These are phyloP conservation scores for Amaurobius ferox DNA, from an alignment of 2,888 invertebrate species.

Conservation along the genomic window DNA sequence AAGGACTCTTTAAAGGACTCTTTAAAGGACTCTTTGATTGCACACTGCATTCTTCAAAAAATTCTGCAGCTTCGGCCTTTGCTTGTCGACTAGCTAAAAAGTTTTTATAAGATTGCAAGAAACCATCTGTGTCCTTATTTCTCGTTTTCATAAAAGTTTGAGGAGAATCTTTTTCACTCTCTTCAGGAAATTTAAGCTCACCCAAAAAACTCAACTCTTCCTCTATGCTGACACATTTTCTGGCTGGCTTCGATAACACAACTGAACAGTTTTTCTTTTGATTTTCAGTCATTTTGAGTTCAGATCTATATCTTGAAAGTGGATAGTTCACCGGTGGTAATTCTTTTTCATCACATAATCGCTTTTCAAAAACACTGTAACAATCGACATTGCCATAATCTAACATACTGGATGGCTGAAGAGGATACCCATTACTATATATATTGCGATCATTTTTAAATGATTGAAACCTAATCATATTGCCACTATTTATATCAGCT, in stretches of 20 bases:
- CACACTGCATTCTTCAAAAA: too few species aligned
- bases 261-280: constrained; percentile 17
- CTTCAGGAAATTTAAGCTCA: constrained; percentile 19
- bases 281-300: constrained; percentile 14
- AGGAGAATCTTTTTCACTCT: constrained; percentile 18
- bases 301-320: constrained; percentile 16
- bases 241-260: constrained; percentile 1
- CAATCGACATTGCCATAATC: constrained; percentile 26
- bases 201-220: constrained; percentile 37
- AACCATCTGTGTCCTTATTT: constrained; percentile 40
- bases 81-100: constrained; percentile 18
- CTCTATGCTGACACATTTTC: constrained; percentile 9
- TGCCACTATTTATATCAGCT: constrained; percentile 22
- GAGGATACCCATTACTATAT: constrained; percentile 18
- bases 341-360: constrained; percentile 23
- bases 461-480: constrained; percentile 20
- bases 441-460: constrained; percentile 34
- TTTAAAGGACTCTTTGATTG: constrained; percentile 4
- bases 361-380: constrained; percentile 8
- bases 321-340: constrained; percentile 19
- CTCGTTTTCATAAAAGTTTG: constrained; percentile 29
- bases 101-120: constrained; percentile 39
- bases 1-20: too few species aligned
- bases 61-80: not conserved
- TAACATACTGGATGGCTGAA: not conserved